Conservation (phyloP, 1,140 invertebrate species). For the Solenopsis invicta region DNA sequence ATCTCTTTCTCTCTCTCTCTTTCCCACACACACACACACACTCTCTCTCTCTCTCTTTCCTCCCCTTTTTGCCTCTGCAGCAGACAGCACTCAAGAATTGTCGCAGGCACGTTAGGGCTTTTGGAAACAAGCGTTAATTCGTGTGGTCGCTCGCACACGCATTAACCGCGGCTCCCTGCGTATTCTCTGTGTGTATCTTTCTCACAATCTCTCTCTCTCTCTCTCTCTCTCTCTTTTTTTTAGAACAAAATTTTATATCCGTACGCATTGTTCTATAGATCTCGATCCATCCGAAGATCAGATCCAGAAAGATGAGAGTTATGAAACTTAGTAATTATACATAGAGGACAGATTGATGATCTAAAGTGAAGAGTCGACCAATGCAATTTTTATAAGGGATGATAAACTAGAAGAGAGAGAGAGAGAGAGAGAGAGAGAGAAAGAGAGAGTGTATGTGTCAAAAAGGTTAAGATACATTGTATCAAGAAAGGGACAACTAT, state of each 20-base stretch:
- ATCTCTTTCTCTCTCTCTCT: conserved; percentile 55
- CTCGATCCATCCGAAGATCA: background rate
- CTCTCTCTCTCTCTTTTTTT: background rate
- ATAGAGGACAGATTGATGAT: background rate
- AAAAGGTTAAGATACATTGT: background rate
- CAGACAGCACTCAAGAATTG: conserved; percentile 87
- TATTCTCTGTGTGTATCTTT: conserved; percentile 50
- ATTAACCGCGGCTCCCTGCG: conserved; percentile 72
- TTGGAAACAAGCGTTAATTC: conserved; percentile 87
- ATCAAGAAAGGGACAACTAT: background rate
- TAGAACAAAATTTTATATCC: background rate
- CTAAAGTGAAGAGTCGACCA: background rate
- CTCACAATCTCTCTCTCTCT: conserved; percentile 47
- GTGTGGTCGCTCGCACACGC: conserved; percentile 82
- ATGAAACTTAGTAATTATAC: background rate
- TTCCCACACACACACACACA: too few species aligned
- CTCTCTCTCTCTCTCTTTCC: conserved; percentile 22
- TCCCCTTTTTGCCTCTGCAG: conserved; percentile 80
- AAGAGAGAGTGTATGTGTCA: too few species aligned
- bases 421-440: background rate
- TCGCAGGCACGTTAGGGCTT: conserved; percentile 86
- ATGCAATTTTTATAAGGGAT: background rate
- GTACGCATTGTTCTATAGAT: background rate
- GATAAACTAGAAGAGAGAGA: background rate
- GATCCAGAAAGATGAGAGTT: background rate